Percentiles rank a stretch among this genome's conserved stretches.
These are phyloP conservation scores for Furcifer pardalis DNA, from an alignment of 2,797 vertebrate species.

Conservation along the genomic window DNA sequence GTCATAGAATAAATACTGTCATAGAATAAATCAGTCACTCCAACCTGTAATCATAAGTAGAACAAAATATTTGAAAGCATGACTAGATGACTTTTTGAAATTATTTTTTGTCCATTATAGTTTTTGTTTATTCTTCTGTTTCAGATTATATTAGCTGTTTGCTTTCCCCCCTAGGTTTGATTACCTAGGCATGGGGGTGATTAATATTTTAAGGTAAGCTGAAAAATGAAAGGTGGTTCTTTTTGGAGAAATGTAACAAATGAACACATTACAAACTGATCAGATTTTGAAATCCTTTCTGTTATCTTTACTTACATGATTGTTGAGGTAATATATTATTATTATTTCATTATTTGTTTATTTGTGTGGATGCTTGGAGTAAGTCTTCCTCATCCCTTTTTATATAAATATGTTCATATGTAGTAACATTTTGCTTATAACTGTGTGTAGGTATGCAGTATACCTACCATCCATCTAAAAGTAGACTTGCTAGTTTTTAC, in stretches of 20 bases:
- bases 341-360: no score
- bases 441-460: background rate
- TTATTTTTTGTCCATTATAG: conserved; percentile 51
- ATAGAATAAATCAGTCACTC: conserved; percentile 71
- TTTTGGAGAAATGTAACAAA: background rate
- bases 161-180: conserved; percentile 31
- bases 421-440: background rate
- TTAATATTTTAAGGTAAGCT: background rate
- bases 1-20: conserved; percentile 74
- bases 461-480: background rate
- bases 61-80: conserved; percentile 68
- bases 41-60: conserved; percentile 66
- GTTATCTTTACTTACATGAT: background rate
- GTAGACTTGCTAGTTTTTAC: background rate
- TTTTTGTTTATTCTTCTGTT: conserved; percentile 50
- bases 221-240: background rate
- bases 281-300: background rate
- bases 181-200: background rate
- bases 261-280: background rate
- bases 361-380: background rate
- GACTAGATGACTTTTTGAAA: conserved; percentile 29
- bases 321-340: no score
- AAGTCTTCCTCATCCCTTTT: background rate
- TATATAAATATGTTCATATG: background rate
- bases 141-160: conserved; percentile 37